These are phyloP conservation scores for Chaetorhynchus papuensis DNA, from an alignment of 2,113 vertebrate species.

Conservation along the genomic window DNA sequence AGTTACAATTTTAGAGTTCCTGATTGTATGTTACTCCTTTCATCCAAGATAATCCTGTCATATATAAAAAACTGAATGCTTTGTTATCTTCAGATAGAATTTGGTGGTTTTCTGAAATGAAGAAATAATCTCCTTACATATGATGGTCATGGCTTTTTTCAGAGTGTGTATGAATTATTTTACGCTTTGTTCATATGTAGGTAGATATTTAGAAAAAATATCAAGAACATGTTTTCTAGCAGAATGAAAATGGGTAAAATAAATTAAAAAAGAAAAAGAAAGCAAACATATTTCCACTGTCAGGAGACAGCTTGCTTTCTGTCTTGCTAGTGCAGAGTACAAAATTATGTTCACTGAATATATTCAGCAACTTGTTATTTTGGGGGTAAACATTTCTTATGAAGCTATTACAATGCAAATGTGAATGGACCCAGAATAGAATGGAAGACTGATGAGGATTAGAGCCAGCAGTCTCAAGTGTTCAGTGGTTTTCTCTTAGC, in stretches of 20 bases:
- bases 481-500: neutral
- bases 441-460: neutral
- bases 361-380: neutral
- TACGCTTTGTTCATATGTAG: neutral
- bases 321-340: neutral
- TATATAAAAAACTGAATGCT: neutral
- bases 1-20: neutral
- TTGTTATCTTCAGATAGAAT: neutral
- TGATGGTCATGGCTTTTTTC: neutral
- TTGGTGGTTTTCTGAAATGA: neutral
- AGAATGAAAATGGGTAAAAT: neutral
- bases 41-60: neutral
- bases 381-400: neutral
- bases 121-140: neutral
- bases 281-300: neutral
- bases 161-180: neutral
- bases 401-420: neutral
- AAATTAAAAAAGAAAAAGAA: neutral
- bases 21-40: neutral
- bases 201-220: neutral
- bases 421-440: neutral
- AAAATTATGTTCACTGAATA: neutral
- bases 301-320: neutral
- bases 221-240: neutral
- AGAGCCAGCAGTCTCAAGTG: neutral